phyloP scores from a whole-genome alignment of 2,113 vertebrate species.

The Sterna hirundo region DNA sequence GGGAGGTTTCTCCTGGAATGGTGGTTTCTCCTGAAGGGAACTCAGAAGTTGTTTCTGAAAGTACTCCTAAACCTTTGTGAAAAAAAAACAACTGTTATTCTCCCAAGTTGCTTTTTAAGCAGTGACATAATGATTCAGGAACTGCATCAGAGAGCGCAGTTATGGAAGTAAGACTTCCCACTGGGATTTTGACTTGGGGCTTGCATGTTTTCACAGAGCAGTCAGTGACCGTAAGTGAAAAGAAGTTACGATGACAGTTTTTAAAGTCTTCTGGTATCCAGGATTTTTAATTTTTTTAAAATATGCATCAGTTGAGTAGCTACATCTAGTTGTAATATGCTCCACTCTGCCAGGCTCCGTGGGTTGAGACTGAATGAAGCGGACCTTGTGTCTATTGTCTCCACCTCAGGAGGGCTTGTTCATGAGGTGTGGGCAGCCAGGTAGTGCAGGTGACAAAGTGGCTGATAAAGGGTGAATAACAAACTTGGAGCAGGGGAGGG shows the following conservation, averaged over 20 bases:
- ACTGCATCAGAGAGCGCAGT: fast-evolving
- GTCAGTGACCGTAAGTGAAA: not conserved
- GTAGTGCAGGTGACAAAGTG: not conserved
- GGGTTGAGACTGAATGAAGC: not conserved
- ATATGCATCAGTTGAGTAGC: not conserved
- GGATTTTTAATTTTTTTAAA: not conserved
- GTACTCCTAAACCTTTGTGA: not conserved
- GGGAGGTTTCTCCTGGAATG: not conserved
- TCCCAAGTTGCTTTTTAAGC: not conserved
- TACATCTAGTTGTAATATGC: not conserved
- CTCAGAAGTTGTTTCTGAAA: not conserved
- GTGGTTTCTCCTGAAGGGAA: not conserved
- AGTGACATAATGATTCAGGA: not conserved
- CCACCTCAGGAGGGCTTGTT: not conserved
- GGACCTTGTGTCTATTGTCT: not conserved
- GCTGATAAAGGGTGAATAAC: not conserved
- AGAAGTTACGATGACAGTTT: not conserved
- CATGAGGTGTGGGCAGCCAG: not conserved
- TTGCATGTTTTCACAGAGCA: not conserved
- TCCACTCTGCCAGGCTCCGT: not conserved
- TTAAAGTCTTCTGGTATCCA: not conserved
- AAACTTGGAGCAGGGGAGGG: not conserved
- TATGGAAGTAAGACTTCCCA: not conserved
- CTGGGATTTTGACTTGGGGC: not conserved
- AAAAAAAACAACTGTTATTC: not conserved